phyloP scores from a whole-genome alignment of 2,888 invertebrate genomes.

The Andrena camellia region DNA sequence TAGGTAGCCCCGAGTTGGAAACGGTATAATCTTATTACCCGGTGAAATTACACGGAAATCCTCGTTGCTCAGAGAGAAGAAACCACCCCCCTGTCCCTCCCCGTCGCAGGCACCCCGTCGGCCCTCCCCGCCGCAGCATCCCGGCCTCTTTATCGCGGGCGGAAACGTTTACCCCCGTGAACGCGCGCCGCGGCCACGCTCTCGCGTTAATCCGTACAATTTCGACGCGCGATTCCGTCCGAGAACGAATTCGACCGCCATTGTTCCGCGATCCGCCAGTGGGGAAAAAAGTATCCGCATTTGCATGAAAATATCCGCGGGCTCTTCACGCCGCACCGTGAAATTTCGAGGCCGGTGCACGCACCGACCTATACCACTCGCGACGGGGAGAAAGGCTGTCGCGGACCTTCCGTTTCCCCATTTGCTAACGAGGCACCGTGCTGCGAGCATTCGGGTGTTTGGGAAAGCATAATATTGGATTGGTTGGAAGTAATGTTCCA shows the following conservation, averaged over 20 bases:
- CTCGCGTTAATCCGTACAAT: constrained; percentile 73
- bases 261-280: constrained; percentile 59
- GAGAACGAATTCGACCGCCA: constrained; percentile 68
- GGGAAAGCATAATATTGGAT: too few relatives aligned
- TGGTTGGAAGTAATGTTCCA: not conserved
- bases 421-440: too few relatives aligned
- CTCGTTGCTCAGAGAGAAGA: constrained; percentile 32
- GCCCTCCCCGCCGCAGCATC: not conserved
- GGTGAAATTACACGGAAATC: constrained; percentile 63
- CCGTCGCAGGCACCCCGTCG: constrained; percentile 2
- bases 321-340: not conserved
- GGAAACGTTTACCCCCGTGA: constrained; percentile 61
- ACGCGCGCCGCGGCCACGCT: constrained; percentile 21
- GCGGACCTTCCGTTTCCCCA: too few relatives aligned
- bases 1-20: constrained; percentile 34
- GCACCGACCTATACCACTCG: constrained; percentile 7
- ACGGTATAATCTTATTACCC: constrained; percentile 64
- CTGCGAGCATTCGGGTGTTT: too few relatives aligned
- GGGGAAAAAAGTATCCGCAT: constrained; percentile 62
- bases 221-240: constrained; percentile 66
- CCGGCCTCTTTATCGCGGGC: constrained; percentile 23
- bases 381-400: not conserved
- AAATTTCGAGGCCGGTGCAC: constrained; percentile 23
- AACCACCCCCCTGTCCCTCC: not conserved
- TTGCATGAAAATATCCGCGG: constrained; percentile 74